These are phyloP conservation scores for Chamaetylas fuelleborni DNA, from an alignment of 2,113 vertebrate genomes.

Conservation along the genomic window DNA sequence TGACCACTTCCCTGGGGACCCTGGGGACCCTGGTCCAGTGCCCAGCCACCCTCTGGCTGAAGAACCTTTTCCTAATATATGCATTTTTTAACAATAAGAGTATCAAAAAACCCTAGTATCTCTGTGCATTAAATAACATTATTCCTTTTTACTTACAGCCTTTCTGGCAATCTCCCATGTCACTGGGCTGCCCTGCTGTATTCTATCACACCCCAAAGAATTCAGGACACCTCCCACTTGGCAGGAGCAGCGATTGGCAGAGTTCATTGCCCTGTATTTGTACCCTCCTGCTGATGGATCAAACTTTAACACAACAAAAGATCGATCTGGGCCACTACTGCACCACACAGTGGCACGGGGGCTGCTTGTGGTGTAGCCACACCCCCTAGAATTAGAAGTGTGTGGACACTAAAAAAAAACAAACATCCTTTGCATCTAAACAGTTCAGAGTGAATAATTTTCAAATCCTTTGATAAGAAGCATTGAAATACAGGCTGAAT, in stretches of 20 bases:
- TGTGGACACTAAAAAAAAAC: not conserved
- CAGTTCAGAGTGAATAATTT: not conserved
- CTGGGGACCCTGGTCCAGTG: not conserved
- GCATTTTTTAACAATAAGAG: not conserved
- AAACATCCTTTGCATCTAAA: not conserved
- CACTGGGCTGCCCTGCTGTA: not conserved
- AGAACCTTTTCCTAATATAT: not conserved
- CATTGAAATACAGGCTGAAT: not conserved
- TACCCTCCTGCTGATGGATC: not conserved
- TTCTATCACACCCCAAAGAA: not conserved
- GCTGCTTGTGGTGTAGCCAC: not conserved
- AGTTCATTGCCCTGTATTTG: not conserved
- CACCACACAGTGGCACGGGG: rapidly evolving
- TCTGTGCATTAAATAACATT: not conserved
- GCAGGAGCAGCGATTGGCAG: not conserved
- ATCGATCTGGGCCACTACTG: not conserved
- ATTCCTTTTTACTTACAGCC: not conserved
- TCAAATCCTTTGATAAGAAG: not conserved
- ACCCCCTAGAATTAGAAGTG: not conserved
- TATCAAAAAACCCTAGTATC: not conserved
- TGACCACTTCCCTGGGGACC: not conserved
- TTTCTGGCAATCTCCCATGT: not conserved
- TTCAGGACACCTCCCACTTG: not conserved
- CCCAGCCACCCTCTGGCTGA: not conserved
- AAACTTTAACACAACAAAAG: not conserved